Evolutionary conservation across 2,888 invertebrate species (phyloP).

Genomic region (Xanthia togata): DNA sequence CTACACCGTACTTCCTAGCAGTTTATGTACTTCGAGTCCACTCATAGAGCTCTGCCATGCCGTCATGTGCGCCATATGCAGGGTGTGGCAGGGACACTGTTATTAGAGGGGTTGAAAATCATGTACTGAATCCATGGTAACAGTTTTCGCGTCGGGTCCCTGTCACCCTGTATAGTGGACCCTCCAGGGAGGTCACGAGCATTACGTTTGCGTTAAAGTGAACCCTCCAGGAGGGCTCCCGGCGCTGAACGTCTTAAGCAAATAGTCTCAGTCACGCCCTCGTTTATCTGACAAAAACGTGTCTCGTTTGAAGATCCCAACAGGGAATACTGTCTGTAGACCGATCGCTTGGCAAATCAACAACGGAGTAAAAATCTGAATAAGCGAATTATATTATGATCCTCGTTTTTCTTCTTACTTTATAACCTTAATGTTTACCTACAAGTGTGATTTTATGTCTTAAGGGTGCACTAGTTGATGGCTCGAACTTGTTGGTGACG

Average conservation of each 20-base stretch:
- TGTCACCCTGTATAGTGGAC: too few relatives aligned
- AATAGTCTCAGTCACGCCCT: neutral
- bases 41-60: too few relatives aligned
- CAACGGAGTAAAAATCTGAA: constrained; percentile 23
- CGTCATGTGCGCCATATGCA: too few relatives aligned
- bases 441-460: neutral
- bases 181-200: too few relatives aligned
- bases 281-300: constrained; percentile 21
- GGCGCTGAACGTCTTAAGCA: neutral
- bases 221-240: too few relatives aligned
- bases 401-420: neutral
- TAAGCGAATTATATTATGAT: constrained; percentile 10
- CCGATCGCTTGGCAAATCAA: constrained; percentile 18
- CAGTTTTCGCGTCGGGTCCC: too few relatives aligned
- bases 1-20: neutral
- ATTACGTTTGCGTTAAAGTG: too few relatives aligned
- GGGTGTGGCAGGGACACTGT: too few relatives aligned
- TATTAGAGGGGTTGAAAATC: too few relatives aligned
- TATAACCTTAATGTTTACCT: neutral
- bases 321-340: constrained; percentile 7
- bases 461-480: too few relatives aligned
- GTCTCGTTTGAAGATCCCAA: constrained; percentile 15
- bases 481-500: too few relatives aligned
- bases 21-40: neutral
- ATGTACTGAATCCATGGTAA: too few relatives aligned